Conservation (phyloP, 1,140 invertebrate species). For the Lepidurus couesii region DNA sequence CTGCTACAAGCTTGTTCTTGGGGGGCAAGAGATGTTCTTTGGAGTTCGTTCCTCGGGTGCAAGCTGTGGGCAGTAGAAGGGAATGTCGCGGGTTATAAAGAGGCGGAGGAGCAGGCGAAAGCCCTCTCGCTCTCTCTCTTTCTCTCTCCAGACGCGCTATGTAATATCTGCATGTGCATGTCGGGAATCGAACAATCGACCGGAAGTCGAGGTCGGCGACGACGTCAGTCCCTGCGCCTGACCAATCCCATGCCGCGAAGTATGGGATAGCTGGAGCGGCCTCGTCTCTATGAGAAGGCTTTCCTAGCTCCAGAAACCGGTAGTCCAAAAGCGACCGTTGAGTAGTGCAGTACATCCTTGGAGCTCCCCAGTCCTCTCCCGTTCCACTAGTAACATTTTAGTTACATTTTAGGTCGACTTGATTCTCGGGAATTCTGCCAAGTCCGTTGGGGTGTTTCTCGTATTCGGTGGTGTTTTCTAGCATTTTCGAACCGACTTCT, state of each 20-base stretch:
- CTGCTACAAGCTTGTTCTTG: not conserved
- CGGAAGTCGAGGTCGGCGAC: slow-evolving; percentile 20
- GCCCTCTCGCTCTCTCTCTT: not conserved
- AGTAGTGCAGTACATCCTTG: not conserved
- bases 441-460: not conserved
- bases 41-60: slow-evolving; percentile 12
- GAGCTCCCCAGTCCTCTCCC: not conserved
- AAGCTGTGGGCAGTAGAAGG: not conserved
- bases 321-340: slow-evolving; percentile 15
- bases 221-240: slow-evolving; percentile 2
- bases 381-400: not conserved
- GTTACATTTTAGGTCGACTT: not conserved
- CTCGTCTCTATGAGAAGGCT: slow-evolving; percentile 18
- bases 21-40: not conserved
- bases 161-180: slow-evolving; percentile 22
- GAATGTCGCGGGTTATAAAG: not conserved
- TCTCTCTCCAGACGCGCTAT: slow-evolving; percentile 7
- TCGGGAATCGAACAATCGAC: slow-evolving; percentile 21
- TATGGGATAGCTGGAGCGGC: slow-evolving; percentile 4
- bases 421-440: not conserved
- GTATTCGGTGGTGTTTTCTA: not conserved
- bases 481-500: not conserved
- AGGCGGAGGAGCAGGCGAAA: not conserved
- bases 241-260: slow-evolving; percentile 3
- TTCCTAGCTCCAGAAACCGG: slow-evolving; percentile 9